Evolutionary conservation across 2,888 invertebrate species (phyloP), one percentile per base, ranked within the genome.

Genomic region (Sarcophaga caerulescens): DNA sequence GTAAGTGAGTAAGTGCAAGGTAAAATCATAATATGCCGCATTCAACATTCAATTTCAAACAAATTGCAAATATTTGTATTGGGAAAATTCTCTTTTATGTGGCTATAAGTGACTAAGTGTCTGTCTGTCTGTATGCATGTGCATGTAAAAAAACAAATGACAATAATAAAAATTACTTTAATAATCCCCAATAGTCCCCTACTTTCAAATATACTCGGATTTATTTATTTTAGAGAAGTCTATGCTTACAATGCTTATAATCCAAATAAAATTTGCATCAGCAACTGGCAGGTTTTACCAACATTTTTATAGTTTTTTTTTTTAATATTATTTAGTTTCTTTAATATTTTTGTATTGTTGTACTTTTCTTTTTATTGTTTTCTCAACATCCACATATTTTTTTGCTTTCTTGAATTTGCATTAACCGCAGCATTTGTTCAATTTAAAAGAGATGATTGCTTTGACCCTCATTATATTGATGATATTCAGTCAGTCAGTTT

Each of bases 1-100:
- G 35, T 35, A 35, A 35, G 35, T 35, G 35, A 35, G 35, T 35
- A 70, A 19, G 57, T 63, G 71, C 25, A 82, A 82, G 71, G 66
- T 77, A 82, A 76, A 71, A 62, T 23, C 77, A 71, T 77, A 76
- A 63, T 81, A 74, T 78, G 66, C 81, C 84, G 84, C 84, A 84
- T 76, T 86, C 81, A 86, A 84, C 86, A 86, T 79, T 86, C 78
- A 86, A 84, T 84, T 78, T 81, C 84, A 86, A 86, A 84, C 84
- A 86, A 75, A 79, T 77, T 66, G 65, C 57, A 74, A 52, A 35
- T 84, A 73, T 74, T 69, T 73, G 69, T 75, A 60, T 63, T 77
- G 65, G 47, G 60, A 60, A 85, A 82, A 79, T 69, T 75, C 74
- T 79, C 75, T 75, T 84, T 78, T 60, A 45, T 45, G 44, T 52